Evolutionary conservation across 2,797 vertebrate species (phyloP), one percentile per base, ranked within the genome.

Genomic region (Gymnothorax reevesii): DNA sequence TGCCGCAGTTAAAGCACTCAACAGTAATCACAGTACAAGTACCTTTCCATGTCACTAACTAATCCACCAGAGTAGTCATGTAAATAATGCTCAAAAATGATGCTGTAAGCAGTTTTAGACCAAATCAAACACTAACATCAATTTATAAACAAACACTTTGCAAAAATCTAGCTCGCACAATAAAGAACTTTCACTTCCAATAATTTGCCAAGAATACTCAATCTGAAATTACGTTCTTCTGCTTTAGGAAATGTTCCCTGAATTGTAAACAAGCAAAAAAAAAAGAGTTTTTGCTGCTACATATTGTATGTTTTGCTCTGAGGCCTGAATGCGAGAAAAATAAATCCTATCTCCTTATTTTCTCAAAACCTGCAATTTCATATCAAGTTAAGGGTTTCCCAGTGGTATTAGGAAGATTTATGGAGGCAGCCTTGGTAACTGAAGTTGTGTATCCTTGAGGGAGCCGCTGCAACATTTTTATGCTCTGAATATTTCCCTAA

Each of bases 391-490:
- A 25, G 69, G 73, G 52, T 90, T 94, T 88, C 93, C 91, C 83
- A 71, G 88, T 91, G 92, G 92, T 92, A 90, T 91, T 92, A 84
- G 86, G 87, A 92, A 95, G 94, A 96, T 96, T 96, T 95, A 96
- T 95, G 94, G 93, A 87, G 93, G 87, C 89, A 91, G 87, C 89
- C 91, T 89, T 91, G 90, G 90, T 94, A 94, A 86, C 92, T 93
- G 91, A 92, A 94, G 92, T 85, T 87, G 85, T 85, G 92, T 89
- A 87, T 92, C 94, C 92, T 84, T 88, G 57, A 79, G 89, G 89
- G 88, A 87, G 77, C 87, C 92, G 89, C 89, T 86, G 87, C 90
- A 93, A 86, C 90, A 94, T 95, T 94, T 94, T 93, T 95, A 95
- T 95, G 91, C 94, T 90, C 84, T 62, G 87, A 90, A 93, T 91